phyloP scores from a whole-genome alignment of 2,797 vertebrate genomes.

The Botia kubotai region DNA sequence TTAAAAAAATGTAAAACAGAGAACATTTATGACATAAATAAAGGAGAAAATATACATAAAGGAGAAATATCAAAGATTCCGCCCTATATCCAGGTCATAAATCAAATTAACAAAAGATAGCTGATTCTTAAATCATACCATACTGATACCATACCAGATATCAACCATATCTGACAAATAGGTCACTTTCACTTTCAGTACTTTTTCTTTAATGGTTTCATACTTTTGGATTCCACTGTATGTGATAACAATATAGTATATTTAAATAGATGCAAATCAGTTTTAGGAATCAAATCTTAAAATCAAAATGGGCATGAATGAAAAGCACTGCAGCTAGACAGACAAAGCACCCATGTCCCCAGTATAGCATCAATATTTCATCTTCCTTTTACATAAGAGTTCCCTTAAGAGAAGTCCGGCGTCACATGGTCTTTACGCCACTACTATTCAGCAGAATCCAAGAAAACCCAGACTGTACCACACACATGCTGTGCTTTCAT shows the following conservation, averaged over 20 bases:
- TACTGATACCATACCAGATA: too few relatives aligned
- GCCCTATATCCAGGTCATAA: too few relatives aligned
- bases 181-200: too few relatives aligned
- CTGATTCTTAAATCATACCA: too few relatives aligned
- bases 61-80: too few relatives aligned
- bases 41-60: too few relatives aligned
- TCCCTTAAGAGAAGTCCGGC: slow-evolving; percentile 6
- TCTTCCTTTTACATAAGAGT: slow-evolving; percentile 46
- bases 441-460: neutral
- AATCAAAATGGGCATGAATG: neutral
- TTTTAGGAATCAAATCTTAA: neutral
- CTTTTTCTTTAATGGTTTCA: too few relatives aligned
- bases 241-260: neutral
- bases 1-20: too few relatives aligned
- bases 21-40: too few relatives aligned
- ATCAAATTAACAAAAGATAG: too few relatives aligned
- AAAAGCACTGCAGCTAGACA: neutral
- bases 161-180: too few relatives aligned
- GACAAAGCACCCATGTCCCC: neutral
- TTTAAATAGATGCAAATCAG: neutral
- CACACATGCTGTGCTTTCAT: slow-evolving; percentile 9
- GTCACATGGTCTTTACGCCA: slow-evolving; percentile 31
- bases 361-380: slow-evolving; percentile 27
- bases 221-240: neutral
- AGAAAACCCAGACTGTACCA: neutral